phyloP scores from a whole-genome alignment of 2,888 invertebrate species.

The Rutpela maculata region DNA sequence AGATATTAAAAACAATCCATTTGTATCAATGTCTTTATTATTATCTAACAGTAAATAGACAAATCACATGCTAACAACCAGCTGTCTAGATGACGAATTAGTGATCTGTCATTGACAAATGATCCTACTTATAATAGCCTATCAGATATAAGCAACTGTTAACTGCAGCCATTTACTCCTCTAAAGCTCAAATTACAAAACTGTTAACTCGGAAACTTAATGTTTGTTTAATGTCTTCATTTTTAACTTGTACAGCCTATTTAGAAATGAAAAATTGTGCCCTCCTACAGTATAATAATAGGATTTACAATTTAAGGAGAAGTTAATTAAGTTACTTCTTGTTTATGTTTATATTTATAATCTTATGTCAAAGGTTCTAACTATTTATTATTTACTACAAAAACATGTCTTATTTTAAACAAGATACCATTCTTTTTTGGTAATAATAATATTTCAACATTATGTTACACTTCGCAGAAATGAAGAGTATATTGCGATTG shows the following conservation, averaged over 20 bases:
- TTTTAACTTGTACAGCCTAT: slow-evolving; percentile 27
- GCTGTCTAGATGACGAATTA: slow-evolving; percentile 43
- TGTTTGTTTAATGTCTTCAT: slow-evolving; percentile 46
- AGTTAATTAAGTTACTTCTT: slow-evolving; percentile 21
- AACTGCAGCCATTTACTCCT: slow-evolving; percentile 42
- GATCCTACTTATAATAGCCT: slow-evolving; percentile 41
- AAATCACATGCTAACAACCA: slow-evolving; percentile 45
- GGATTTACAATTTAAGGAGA: slow-evolving; percentile 3
- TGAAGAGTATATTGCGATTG: too few relatives aligned
- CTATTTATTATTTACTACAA: not conserved
- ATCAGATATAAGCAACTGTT: slow-evolving; percentile 44
- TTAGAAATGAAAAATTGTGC: slow-evolving; percentile 28
- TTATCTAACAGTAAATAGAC: slow-evolving; percentile 41
- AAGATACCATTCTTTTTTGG: too few relatives aligned
- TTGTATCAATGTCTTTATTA: slow-evolving; percentile 44
- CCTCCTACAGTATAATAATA: slow-evolving; percentile 7
- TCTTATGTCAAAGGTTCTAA: not conserved
- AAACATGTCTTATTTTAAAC: too few relatives aligned
- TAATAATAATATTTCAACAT: too few relatives aligned
- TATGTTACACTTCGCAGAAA: too few relatives aligned
- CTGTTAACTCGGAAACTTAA: slow-evolving; percentile 37
- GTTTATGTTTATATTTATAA: slow-evolving; percentile 4
- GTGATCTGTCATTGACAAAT: slow-evolving; percentile 47
- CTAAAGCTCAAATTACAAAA: slow-evolving; percentile 43
- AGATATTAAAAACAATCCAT: slow-evolving; percentile 35